Evolutionary conservation across 2,888 invertebrate genomes (phyloP).

Genomic region (Hirtodrosophila cameraria): DNA sequence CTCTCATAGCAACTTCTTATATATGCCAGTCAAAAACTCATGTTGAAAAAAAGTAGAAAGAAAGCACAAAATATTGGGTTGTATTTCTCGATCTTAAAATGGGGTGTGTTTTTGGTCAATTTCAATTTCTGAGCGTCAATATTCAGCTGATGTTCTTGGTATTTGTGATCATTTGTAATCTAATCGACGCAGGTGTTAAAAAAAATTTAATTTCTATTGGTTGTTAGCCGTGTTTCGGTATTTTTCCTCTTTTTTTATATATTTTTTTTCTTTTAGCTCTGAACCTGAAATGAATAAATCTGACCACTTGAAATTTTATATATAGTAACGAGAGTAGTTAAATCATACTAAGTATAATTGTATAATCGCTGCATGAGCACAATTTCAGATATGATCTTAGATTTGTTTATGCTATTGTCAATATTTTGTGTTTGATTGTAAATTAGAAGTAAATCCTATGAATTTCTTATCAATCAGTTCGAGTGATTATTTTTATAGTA

Average conservation of each 20-base stretch:
- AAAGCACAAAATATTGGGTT: slow-evolving; percentile 1
- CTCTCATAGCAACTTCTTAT: background rate
- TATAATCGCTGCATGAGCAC: background rate
- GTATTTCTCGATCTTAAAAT: background rate
- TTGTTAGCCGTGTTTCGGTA: slow-evolving; percentile 5
- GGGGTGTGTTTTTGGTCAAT: background rate
- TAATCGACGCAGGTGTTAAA: slow-evolving; percentile 30
- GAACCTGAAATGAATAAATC: slow-evolving; percentile 18
- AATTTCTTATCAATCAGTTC: background rate
- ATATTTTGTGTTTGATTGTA: background rate
- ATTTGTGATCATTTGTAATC: slow-evolving; percentile 44
- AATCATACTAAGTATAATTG: background rate
- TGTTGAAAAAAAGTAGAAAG: background rate
- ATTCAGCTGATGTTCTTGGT: background rate
- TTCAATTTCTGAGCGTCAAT: slow-evolving; percentile 7
- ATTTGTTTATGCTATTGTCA: slow-evolving; percentile 1
- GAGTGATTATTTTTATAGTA: too few relatives aligned
- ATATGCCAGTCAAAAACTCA: background rate
- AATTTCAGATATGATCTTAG: slow-evolving; percentile 7
- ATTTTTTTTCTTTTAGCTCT: background rate
- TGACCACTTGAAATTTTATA: slow-evolving; percentile 1
- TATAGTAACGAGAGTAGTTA: background rate
- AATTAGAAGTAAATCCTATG: slow-evolving; percentile 4
- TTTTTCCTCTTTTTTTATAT: background rate
- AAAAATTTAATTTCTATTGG: slow-evolving; percentile 30